A percentile compares a stretch with the other conserved stretches of the same genome.
These are phyloP conservation scores for Pelecanus crispus DNA, from an alignment of 2,113 vertebrate species.

Conservation along the genomic window DNA sequence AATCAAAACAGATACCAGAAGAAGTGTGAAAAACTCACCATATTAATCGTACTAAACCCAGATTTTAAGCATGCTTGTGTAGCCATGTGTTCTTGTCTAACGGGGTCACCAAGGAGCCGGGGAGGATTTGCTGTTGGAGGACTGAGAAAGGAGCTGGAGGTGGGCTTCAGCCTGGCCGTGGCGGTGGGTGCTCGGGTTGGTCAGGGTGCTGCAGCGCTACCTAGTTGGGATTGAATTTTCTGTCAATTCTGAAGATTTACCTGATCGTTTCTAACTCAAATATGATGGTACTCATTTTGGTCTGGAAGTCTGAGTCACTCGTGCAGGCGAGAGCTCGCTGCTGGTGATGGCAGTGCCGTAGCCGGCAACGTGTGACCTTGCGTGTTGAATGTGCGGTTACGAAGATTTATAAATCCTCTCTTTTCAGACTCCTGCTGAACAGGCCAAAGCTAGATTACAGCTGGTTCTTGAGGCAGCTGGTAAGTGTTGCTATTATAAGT, in stretches of 20 bases:
- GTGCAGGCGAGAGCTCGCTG: fast-evolving
- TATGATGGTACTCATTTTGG: fast-evolving
- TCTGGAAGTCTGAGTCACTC: fast-evolving
- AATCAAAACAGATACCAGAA: neutral
- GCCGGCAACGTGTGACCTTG: fast-evolving
- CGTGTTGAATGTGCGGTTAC: fast-evolving
- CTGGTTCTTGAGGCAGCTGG: conserved; percentile 94
- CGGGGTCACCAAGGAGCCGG: fast-evolving
- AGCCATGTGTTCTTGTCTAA: neutral
- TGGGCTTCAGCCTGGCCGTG: neutral
- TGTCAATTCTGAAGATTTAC: fast-evolving
- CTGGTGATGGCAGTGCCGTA: fast-evolving
- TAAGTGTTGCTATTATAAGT: conserved; percentile 67
- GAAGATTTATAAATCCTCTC: conserved; percentile 16
- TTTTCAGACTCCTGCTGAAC: conserved; percentile 89
- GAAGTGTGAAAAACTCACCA: neutral
- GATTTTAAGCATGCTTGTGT: neutral
- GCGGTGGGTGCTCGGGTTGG: neutral
- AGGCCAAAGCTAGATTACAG: conserved; percentile 92
- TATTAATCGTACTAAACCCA: neutral
- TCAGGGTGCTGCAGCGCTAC: fast-evolving
- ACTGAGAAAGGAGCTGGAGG: neutral
- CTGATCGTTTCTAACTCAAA: fast-evolving
- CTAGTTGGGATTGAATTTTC: fast-evolving
- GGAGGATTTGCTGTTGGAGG: neutral